Conservation (phyloP, 2,113 vertebrate genomes). For the Nothoprocta pentlandii region DNA sequence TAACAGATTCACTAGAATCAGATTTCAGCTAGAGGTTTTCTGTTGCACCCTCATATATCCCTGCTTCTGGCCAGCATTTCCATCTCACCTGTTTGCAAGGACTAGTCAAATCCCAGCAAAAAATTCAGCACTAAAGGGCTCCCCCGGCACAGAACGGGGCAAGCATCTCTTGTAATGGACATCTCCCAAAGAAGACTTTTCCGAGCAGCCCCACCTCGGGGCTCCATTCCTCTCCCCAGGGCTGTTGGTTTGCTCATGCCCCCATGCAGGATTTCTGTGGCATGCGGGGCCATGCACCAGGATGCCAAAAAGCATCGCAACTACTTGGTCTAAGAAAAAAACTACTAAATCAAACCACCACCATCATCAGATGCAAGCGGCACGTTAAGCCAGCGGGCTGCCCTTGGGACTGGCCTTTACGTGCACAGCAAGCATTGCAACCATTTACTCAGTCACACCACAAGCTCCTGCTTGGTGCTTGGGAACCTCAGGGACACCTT, state of each 20-base stretch:
- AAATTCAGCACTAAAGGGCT: background rate
- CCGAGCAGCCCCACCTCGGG: background rate
- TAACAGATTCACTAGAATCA: background rate
- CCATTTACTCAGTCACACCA: background rate
- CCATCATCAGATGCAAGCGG: background rate
- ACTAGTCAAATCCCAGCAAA: background rate
- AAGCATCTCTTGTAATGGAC: slow-evolving; percentile 62
- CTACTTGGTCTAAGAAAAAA: background rate
- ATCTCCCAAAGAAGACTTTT: background rate
- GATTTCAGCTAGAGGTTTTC: background rate
- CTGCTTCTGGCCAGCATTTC: background rate
- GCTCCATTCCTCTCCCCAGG: background rate
- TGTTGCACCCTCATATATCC: background rate
- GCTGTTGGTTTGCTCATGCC: background rate
- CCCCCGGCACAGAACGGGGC: background rate
- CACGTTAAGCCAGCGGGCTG: slow-evolving; percentile 32
- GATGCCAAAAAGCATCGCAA: slow-evolving; percentile 8
- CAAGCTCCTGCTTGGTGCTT: background rate
- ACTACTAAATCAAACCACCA: background rate
- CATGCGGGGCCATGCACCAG: slow-evolving; percentile 73
- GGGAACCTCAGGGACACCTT: background rate
- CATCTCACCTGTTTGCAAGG: background rate
- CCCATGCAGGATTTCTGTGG: slow-evolving; percentile 66
- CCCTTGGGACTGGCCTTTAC: background rate
- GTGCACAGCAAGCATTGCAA: background rate